phyloP scores from a whole-genome alignment of 2,888 invertebrate species.

The Hypolimnas misippus region DNA sequence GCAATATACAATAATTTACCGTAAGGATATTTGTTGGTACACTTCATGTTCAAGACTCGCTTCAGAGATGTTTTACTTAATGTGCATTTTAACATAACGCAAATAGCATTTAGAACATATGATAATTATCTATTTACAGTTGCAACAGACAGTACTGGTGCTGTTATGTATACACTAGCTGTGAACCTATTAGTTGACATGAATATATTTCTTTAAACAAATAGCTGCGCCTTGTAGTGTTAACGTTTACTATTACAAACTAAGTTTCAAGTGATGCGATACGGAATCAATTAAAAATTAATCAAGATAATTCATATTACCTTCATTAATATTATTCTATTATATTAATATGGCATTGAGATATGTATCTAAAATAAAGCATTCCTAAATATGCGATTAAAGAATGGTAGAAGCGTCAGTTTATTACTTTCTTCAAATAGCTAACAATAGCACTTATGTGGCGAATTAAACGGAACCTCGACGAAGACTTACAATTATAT shows the following conservation, averaged over 20 bases:
- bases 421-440: conserved; percentile 25
- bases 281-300: neutral
- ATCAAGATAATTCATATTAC: neutral
- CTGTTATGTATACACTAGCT: conserved; percentile 19
- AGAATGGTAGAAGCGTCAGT: conserved; percentile 23
- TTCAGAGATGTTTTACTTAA: conserved; percentile 6
- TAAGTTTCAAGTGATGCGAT: neutral
- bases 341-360: conserved; percentile 15
- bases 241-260: neutral
- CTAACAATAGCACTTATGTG: conserved; percentile 26
- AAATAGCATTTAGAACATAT: conserved; percentile 20
- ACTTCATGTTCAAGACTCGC: neutral
- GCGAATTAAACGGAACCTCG: conserved; percentile 19
- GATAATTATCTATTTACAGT: conserved; percentile 27
- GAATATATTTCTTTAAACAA: conserved; percentile 22
- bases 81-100: neutral
- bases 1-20: neutral
- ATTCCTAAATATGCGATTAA: conserved; percentile 18
- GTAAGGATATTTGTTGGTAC: neutral
- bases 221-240: conserved; percentile 18
- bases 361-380: conserved; percentile 33
- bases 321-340: too few species aligned
- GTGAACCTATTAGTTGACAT: conserved; percentile 13
- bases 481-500: conserved; percentile 14
- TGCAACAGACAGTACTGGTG: conserved; percentile 18